Base-by-base conservation (phyloP, 1,140 invertebrate genomes). In the Cataglyphis hispanica region DNA sequence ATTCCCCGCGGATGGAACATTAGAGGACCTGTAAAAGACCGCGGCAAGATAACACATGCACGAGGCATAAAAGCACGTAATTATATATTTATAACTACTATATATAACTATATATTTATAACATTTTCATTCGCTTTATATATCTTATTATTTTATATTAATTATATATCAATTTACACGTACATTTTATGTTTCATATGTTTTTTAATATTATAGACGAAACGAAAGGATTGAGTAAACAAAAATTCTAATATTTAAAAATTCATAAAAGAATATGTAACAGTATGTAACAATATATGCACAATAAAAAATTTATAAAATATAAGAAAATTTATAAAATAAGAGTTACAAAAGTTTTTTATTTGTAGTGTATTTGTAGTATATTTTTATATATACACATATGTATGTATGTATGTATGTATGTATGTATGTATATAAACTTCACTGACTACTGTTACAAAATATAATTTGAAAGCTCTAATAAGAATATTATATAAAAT, bases 1-100 rank as follows among this genome's bases (percentile, higher is more conserved):
- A 95, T 93, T 27, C 95, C 95, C 34, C 96, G 93, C 1, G 94
- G 94, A 93, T 95, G 95, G 85, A 96, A 96, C 92, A 96, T 95
- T 46, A 95, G 93, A n/a, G 95, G 95, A 81, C 95, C 94, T 94
- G 83, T 19, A 83, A 83, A 46, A 74, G 27, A 83, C 67, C 46
- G 40, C 53, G 67, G 25, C 37, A 56, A 69, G 37, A 50, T 80
- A 64, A 58, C 46, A 66, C 77, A 69, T 22, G 64, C 77, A 40
- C 63, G 61, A 67, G 19, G 43, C 22, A 66, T 22, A 2, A 50
- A 46, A 22, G 43, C 13, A 56, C n/a, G 37, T 19, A 80, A 80
- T 78, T 8, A 53, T 16, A 46, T 76, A 40, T 7, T 8, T 76
- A 1, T 34, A 27, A 64, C n/a, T n/a, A n/a, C n/a, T n/a, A n/a